These are phyloP conservation scores for Dioctria linearis DNA, from an alignment of 2,888 invertebrate genomes.

Conservation along the genomic window DNA sequence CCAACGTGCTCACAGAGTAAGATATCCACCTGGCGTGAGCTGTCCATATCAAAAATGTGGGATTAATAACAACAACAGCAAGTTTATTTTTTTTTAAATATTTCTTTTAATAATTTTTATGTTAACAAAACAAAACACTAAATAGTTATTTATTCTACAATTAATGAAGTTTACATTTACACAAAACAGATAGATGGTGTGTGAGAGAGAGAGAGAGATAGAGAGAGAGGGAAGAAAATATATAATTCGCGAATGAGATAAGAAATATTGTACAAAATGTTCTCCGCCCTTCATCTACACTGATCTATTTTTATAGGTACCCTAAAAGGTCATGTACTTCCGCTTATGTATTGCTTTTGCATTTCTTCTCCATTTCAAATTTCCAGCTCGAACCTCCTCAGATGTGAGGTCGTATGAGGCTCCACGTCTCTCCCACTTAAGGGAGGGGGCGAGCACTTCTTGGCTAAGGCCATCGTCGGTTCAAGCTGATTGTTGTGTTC, in stretches of 20 bases:
- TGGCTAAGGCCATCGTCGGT: constrained; percentile 30
- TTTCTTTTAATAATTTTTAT: constrained; percentile 49
- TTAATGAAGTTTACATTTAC: constrained; percentile 50
- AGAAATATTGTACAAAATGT: constrained; percentile 46
- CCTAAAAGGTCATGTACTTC: constrained; percentile 30
- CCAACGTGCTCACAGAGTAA: too few species aligned
- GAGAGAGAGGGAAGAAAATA: constrained; percentile 19
- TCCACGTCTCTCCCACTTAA: constrained; percentile 83
- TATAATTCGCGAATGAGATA: constrained; percentile 35
- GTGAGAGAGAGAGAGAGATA: not conserved
- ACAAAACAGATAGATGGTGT: not conserved
- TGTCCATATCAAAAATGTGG: not conserved
- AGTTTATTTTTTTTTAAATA: not conserved
- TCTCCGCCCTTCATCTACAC: constrained; percentile 13
- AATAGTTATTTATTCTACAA: constrained; percentile 48
- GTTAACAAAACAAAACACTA: constrained; percentile 54
- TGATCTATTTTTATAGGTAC: not conserved
- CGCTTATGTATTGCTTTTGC: not conserved
- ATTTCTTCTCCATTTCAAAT: constrained; percentile 60
- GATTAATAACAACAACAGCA: not conserved
- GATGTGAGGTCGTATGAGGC: constrained; percentile 70
- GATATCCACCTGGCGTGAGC: too few species aligned
- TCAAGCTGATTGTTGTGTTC: constrained; percentile 39
- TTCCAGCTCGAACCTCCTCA: constrained; percentile 78
- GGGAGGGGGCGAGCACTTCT: constrained; percentile 72